phyloP scores from a whole-genome alignment of 2,797 vertebrate species.

The Enteromius fasciolatus region DNA sequence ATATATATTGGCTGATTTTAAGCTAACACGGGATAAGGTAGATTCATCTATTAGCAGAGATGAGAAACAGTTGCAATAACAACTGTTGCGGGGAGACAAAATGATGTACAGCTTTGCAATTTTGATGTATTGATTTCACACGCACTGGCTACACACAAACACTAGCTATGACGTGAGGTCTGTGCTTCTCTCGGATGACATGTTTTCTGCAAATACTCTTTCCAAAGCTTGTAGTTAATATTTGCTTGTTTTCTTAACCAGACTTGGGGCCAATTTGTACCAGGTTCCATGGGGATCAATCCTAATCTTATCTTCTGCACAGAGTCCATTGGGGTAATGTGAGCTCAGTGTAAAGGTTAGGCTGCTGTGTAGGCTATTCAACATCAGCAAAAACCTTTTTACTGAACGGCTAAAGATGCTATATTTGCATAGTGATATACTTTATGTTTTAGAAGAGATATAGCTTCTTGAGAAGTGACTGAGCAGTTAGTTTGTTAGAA shows the following conservation, averaged over 20 bases:
- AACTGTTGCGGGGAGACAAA: neutral
- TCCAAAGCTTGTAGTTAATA: slow-evolving; percentile 33
- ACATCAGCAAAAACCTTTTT: slow-evolving; percentile 41
- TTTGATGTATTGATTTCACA: slow-evolving; percentile 3
- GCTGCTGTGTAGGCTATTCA: slow-evolving; percentile 36
- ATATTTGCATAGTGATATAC: neutral
- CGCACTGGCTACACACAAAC: neutral
- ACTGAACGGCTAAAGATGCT: neutral
- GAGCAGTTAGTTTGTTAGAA: neutral
- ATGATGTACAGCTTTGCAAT: neutral
- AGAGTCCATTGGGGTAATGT: slow-evolving; percentile 74
- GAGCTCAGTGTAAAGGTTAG: slow-evolving; percentile 65
- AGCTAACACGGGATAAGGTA: neutral
- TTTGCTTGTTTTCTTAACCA: slow-evolving; percentile 50
- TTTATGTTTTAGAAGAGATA: neutral
- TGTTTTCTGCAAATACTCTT: neutral
- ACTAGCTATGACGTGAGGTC: neutral
- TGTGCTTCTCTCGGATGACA: neutral
- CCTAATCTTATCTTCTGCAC: slow-evolving; percentile 80
- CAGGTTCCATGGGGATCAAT: slow-evolving; percentile 47
- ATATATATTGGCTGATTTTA: neutral
- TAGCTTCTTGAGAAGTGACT: neutral
- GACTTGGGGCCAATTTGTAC: slow-evolving; percentile 56
- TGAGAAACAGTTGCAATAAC: neutral
- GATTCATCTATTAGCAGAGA: neutral